Evolutionary conservation across 2,888 invertebrate genomes (phyloP), one percentile per base, ranked within the genome.

Genomic region (Octonoba sinensis): DNA sequence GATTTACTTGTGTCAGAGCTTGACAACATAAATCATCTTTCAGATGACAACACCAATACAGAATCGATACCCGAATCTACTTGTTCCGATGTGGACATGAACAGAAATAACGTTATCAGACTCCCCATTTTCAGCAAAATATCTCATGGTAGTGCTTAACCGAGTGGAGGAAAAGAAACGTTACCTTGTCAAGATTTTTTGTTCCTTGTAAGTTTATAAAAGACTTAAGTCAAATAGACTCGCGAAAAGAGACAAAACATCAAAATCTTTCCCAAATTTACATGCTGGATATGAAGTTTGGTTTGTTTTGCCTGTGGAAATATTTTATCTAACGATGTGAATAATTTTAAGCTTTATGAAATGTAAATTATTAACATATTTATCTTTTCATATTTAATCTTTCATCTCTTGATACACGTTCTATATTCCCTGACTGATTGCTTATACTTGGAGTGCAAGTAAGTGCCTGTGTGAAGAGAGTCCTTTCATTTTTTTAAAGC

Each of bases 121-220:
- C 81, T 83, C 22, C 83, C 83, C 36, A 83, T 83, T 49, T 83
- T 83, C 73, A 79, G 79, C 46, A 57, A 57, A 20, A 57, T 83
- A 27, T 65, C 83, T 16, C 62, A 66, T 36, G 81, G 81, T 36
- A 75, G 46, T 22, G 64, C 81, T 66, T 73, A 67, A 22, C 65
- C 24, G 18, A 16, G 4, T 16, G 36, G 12, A 20, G 22, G 57
- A 57, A 22, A 57, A n/a, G 13, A 62, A 20, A 4, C 18, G 22
- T 3, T 46, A 22, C n/a, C 27, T 16, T 62, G 62, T 60, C 24
- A 27, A 56, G 56, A 56, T 57, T 57, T 69, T 51, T 71, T 64
- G 65, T 66, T 74, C 27, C 51, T 64, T 66, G 44, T 44, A 36
- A 24, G 51, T 78, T 69, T 49, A 24, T 49, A 73, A 67, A 54